Conservation (phyloP, 2,888 invertebrate species). For the Oxyscelio sp. region DNA sequence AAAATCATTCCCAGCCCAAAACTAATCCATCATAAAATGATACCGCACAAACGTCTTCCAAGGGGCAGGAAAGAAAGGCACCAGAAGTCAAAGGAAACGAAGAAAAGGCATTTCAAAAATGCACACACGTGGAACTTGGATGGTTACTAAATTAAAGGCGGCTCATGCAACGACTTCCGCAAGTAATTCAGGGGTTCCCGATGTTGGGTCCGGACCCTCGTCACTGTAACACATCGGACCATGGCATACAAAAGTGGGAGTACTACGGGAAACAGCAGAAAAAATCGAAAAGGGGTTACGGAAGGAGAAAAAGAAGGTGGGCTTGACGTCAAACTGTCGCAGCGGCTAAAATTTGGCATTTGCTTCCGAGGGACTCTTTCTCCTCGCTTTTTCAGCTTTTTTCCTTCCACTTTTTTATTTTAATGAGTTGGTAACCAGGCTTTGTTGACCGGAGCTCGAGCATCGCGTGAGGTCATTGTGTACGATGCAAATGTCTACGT, state of each 20-base stretch:
- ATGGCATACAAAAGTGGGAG: conserved; percentile 47
- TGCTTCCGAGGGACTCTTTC: conserved; percentile 77
- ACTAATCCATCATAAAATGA: conserved; percentile 62
- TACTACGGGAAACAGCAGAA: conserved; percentile 19
- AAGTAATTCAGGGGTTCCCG: conserved; percentile 79
- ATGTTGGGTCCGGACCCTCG: conserved; percentile 52
- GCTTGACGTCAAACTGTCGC: conserved; percentile 49
- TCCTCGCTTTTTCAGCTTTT: conserved; percentile 15
- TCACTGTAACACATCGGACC: conserved; percentile 47
- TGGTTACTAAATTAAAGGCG: conserved; percentile 75
- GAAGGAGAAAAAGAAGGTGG: conserved; percentile 6
- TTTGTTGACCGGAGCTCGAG: conserved; percentile 50
- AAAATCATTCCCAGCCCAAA: conserved; percentile 39
- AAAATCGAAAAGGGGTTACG: conserved; percentile 43
- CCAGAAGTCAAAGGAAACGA: conserved; percentile 20
- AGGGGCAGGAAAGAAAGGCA: background rate
- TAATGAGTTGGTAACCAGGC: conserved; percentile 42
- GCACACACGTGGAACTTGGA: conserved; percentile 33
- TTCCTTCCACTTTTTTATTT: background rate
- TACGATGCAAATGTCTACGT: conserved; percentile 56
- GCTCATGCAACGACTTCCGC: conserved; percentile 81
- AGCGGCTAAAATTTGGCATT: conserved; percentile 76
- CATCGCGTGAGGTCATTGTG: conserved; percentile 72
- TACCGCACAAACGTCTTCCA: conserved; percentile 34
- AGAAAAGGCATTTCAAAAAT: conserved; percentile 57